Conservation (phyloP, 2,113 vertebrate species). For the Rhipidura dahli region DNA sequence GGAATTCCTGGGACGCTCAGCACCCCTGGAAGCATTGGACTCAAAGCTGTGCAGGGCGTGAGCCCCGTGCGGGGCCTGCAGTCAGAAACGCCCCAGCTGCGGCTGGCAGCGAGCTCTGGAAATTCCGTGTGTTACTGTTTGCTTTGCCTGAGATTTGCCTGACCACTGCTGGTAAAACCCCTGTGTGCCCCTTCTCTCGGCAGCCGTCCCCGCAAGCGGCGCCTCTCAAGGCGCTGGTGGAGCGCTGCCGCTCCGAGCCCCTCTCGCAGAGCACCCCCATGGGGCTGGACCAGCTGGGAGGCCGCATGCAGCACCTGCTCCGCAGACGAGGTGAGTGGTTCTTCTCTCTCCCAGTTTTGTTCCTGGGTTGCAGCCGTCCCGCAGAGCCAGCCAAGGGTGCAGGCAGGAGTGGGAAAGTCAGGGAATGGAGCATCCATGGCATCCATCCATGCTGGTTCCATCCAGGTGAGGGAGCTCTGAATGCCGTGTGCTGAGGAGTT, state of each 20-base stretch:
- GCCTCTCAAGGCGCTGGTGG: constrained; percentile 79
- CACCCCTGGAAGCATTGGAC: neutral
- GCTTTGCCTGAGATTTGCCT: neutral
- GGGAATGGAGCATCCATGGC: neutral
- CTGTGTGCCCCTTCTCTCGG: constrained; percentile 43
- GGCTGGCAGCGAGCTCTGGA: neutral
- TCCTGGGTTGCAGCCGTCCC: neutral
- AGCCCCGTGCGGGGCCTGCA: neutral
- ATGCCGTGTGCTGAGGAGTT: neutral
- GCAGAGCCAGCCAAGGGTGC: neutral
- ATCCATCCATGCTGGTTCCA: accelerated
- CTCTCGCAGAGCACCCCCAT: constrained; percentile 80
- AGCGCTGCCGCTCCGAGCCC: constrained; percentile 83
- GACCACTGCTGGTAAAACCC: neutral
- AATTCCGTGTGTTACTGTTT: accelerated
- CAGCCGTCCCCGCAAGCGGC: constrained; percentile 79
- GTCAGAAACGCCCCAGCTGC: accelerated
- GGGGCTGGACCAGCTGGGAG: constrained; percentile 71
- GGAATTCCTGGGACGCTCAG: neutral
- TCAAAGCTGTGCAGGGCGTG: neutral
- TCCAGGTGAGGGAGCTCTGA: neutral
- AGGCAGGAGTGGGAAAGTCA: neutral
- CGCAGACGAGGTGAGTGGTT: constrained; percentile 72
- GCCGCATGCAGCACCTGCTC: constrained; percentile 73
- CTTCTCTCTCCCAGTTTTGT: neutral